phyloP scores from a whole-genome alignment of 1,140 invertebrate genomes.

The Plodia interpunctella region DNA sequence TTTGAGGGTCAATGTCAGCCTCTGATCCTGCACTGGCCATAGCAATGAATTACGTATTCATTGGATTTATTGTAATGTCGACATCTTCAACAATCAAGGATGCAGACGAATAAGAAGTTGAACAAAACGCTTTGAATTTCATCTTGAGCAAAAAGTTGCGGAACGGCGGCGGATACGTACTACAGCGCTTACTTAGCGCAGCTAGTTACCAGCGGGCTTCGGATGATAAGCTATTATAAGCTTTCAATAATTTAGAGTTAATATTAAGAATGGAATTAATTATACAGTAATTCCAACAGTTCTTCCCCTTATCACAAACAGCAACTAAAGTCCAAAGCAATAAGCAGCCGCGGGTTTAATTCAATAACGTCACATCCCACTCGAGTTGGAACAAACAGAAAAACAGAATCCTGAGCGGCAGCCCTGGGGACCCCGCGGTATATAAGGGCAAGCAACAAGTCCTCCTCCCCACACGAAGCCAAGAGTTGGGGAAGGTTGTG shows the following conservation, averaged over 20 bases:
- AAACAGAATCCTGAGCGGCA: constrained; percentile 44
- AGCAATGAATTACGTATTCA: neutral
- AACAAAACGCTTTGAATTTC: no score
- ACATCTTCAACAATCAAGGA: neutral
- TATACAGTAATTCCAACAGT: constrained; percentile 5
- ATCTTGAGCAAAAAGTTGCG: no score
- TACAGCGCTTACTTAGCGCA: no score
- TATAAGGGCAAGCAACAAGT: constrained; percentile 30
- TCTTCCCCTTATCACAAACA: constrained; percentile 39
- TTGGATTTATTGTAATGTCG: neutral
- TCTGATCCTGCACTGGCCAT: neutral
- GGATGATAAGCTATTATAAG: no score
- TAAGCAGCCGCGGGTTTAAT: constrained; percentile 62
- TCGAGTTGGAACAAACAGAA: constrained; percentile 34
- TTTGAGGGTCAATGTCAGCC: neutral
- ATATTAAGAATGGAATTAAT: no score
- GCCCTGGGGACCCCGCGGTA: constrained; percentile 44
- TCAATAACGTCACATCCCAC: constrained; percentile 61
- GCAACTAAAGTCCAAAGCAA: constrained; percentile 43
- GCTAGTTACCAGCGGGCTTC: no score
- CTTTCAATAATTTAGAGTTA: no score
- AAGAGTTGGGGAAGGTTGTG: neutral
- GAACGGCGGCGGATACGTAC: no score
- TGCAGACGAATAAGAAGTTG: neutral
- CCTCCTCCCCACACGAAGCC: constrained; percentile 18